phyloP scores from a whole-genome alignment of 2,888 invertebrate species.

The Spilarctia lutea region DNA sequence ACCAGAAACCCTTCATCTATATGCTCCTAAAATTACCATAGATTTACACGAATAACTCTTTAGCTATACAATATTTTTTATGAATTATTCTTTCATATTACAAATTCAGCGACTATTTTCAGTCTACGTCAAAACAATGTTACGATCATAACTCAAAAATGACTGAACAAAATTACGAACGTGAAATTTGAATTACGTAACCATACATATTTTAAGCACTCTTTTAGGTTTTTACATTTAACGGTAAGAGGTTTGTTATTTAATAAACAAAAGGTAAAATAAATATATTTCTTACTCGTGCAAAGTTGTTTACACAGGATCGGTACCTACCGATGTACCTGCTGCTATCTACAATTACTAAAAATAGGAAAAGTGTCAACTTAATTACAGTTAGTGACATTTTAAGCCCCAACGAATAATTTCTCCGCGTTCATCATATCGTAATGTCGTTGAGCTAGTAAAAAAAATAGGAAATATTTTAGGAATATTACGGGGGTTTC shows the following conservation, averaged over 20 bases:
- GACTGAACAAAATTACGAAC: conserved; percentile 1
- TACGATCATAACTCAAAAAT: conserved; percentile 6
- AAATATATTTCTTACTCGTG: not conserved
- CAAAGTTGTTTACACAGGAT: not conserved
- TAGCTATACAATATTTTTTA: not conserved
- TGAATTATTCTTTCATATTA: not conserved
- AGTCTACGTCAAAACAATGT: not conserved
- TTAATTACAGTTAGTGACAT: not conserved
- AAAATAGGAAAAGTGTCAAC: not conserved
- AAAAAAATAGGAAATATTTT: too few relatives aligned
- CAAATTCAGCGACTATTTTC: not conserved
- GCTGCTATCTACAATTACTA: not conserved
- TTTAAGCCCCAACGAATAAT: not conserved
- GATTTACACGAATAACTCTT: not conserved
- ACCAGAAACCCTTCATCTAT: too few relatives aligned
- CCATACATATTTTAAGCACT: not conserved
- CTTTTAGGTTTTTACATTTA: not conserved
- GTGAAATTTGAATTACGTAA: not conserved
- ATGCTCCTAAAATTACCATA: not conserved
- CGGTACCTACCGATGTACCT: not conserved
- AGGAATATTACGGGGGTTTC: too few relatives aligned
- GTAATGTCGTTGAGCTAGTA: too few relatives aligned
- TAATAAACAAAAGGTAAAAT: not conserved
- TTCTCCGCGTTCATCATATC: not conserved
- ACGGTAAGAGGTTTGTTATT: not conserved